Conservation (phyloP, 2,888 invertebrate species). For the Cheiracanthium punctorium region DNA sequence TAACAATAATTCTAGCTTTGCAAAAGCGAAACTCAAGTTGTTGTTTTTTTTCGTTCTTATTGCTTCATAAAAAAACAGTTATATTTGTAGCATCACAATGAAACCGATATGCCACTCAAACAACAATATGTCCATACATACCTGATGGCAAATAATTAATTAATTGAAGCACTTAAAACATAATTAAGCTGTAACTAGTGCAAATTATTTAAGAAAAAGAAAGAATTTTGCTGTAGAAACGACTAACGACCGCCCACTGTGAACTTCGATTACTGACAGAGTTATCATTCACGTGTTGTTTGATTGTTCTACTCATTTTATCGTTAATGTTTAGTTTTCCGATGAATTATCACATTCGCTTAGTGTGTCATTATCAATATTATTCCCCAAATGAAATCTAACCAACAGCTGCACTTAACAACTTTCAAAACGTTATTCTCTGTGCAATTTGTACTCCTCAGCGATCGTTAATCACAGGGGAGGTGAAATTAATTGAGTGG, state of each 20-base stretch:
- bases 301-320: not conserved
- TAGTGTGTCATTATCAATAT: not conserved
- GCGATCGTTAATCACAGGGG: no score
- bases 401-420: not conserved
- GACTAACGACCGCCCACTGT: constrained; percentile 1
- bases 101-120: no score
- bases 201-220: not conserved
- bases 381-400: not conserved
- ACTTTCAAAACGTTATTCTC: no score
- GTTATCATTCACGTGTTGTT: constrained; percentile 5
- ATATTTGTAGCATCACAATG: no score
- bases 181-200: not conserved
- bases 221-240: not conserved
- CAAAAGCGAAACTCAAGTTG: no score
- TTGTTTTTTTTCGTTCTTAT: no score
- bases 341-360: not conserved
- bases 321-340: not conserved
- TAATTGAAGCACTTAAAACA: not conserved
- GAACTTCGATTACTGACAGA: not conserved
- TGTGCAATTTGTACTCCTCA: no score
- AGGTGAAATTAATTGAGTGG: no score
- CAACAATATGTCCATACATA: no score
- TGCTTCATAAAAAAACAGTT: no score
- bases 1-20: no score
- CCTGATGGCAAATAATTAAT: not conserved